A percentile compares a stretch with the other conserved stretches of the same genome.
phyloP scores from a whole-genome alignment of 2,888 invertebrate genomes.

The Chalcis sispes region DNA sequence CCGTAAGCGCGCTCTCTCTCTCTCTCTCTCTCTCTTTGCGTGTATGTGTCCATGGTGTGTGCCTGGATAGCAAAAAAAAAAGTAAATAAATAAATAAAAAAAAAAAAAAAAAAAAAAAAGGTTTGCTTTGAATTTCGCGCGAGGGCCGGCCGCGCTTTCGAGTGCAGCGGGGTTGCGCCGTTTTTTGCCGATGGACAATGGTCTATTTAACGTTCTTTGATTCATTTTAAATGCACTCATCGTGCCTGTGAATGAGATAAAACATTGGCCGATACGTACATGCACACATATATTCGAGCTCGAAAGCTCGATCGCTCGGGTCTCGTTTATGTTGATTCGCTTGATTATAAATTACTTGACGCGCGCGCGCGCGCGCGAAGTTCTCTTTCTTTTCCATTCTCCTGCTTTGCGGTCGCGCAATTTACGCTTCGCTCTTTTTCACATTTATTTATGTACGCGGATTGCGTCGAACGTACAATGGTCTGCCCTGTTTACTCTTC shows the following conservation, averaged over 20 bases:
- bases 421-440: too few relatives aligned
- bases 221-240: conserved; percentile 43
- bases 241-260: conserved; percentile 35
- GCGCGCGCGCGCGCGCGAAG: too few relatives aligned
- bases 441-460: too few relatives aligned
- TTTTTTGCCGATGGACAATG: conserved; percentile 34
- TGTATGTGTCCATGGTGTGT: too few relatives aligned
- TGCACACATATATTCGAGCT: too few relatives aligned
- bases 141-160: not conserved
- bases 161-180: not conserved
- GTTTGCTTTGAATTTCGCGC: not conserved
- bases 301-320: too few relatives aligned
- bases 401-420: too few relatives aligned
- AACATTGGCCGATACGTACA: not conserved
- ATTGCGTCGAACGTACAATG: too few relatives aligned
- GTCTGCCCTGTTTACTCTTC: too few relatives aligned
- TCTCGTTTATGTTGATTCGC: conserved; percentile 44
- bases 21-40: too few relatives aligned
- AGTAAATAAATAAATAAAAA: not conserved
- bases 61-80: not conserved
- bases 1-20: not conserved
- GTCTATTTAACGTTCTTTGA: conserved; percentile 51
- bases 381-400: not conserved
- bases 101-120: conserved; percentile 4
- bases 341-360: conserved; percentile 44